phyloP scores from a whole-genome alignment of 2,797 vertebrate genomes.

The Aeoliscus strigatus region DNA sequence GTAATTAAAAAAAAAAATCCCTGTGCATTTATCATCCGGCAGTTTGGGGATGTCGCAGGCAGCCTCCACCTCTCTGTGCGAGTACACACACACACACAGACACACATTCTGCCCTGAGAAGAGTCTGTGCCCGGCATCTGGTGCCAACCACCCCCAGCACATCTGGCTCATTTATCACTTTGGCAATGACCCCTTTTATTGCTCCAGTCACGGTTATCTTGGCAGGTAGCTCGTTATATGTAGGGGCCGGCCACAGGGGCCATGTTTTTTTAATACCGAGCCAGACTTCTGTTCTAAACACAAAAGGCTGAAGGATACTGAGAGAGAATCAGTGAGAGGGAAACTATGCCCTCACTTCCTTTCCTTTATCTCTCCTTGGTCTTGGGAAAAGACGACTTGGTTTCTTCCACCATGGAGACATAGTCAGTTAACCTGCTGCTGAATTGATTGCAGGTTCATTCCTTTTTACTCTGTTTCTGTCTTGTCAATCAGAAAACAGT shows the following conservation, averaged over 20 bases:
- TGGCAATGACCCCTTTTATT: slow-evolving; percentile 49
- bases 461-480: background rate
- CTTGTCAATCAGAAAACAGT: slow-evolving; percentile 7
- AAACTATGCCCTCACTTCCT: slow-evolving; percentile 73
- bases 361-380: slow-evolving; percentile 53
- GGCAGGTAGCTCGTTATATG: slow-evolving; percentile 50
- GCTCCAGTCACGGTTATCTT: slow-evolving; percentile 55
- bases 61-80: no score
- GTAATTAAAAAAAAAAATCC: slow-evolving; percentile 18
- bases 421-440: background rate
- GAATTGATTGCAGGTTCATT: background rate
- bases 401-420: slow-evolving; percentile 2
- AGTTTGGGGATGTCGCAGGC: slow-evolving; percentile 11
- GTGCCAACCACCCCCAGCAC: slow-evolving; percentile 48
- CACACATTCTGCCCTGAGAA: slow-evolving; percentile 49
- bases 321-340: slow-evolving; percentile 34
- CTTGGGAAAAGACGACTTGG: slow-evolving; percentile 15
- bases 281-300: slow-evolving; percentile 65
- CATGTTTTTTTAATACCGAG: slow-evolving; percentile 59
- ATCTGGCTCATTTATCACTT: slow-evolving; percentile 74
- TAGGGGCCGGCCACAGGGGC: slow-evolving; percentile 37
- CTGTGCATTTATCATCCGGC: slow-evolving; percentile 19
- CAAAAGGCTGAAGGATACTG: slow-evolving; percentile 37
- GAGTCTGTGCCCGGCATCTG: slow-evolving; percentile 29
- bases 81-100: no score